Conservation (phyloP, 2,888 invertebrate genomes). For the Luffia ferchaultella region DNA sequence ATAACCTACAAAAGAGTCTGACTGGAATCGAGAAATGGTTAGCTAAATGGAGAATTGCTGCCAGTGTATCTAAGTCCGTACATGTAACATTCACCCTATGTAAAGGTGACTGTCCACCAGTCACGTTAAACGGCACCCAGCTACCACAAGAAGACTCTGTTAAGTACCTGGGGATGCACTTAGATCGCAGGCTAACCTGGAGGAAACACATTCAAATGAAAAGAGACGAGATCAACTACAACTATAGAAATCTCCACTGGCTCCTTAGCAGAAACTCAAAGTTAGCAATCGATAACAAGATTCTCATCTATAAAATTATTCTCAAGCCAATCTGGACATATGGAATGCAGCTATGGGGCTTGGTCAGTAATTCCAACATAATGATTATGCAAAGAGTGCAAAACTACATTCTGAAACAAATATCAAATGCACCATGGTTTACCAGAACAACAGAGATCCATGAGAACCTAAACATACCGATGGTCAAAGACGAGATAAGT, state of each 20-base stretch:
- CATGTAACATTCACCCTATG: too few relatives aligned
- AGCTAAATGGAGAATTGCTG: too few relatives aligned
- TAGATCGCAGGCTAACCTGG: background rate
- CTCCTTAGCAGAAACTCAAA: slow-evolving; percentile 12
- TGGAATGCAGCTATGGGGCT: slow-evolving; percentile 7
- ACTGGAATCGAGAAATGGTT: too few relatives aligned
- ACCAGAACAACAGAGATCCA: background rate
- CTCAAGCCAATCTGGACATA: slow-evolving; percentile 5
- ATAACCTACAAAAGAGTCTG: too few relatives aligned
- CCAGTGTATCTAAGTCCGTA: too few relatives aligned
- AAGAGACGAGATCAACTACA: background rate
- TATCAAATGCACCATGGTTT: background rate
- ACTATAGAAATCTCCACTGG: slow-evolving; percentile 10
- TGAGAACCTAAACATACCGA: background rate
- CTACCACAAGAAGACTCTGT: background rate
- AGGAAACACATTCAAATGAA: background rate
- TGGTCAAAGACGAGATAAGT: background rate
- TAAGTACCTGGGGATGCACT: slow-evolving; percentile 1
- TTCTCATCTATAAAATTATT: slow-evolving; percentile 8
- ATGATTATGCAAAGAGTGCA: slow-evolving; percentile 1
- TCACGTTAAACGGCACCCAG: too few relatives aligned
- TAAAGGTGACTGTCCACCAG: too few relatives aligned
- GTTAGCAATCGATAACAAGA: slow-evolving; percentile 10
- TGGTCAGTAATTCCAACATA: slow-evolving; percentile 3
- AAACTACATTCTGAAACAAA: background rate